Percentiles rank a stretch among this genome's conserved stretches.
Evolutionary conservation across 1,140 invertebrate species (phyloP).

Genomic region (Tachypleus tridentatus): DNA sequence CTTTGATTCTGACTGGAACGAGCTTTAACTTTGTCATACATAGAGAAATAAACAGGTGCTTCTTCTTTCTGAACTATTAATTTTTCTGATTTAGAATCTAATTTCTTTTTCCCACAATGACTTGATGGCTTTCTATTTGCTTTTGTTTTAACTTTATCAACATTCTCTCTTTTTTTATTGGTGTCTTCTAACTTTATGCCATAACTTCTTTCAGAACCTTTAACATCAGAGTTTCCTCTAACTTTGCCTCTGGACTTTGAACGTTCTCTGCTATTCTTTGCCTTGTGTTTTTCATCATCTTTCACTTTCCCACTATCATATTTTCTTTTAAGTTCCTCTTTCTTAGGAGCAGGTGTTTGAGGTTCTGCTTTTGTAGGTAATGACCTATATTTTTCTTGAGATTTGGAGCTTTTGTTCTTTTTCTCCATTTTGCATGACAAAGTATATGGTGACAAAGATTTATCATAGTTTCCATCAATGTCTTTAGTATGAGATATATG

Average conservation of each 20-base stretch:
- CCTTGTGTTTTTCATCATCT: constrained; percentile 15
- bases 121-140: constrained; percentile 26
- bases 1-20: constrained; percentile 57
- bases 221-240: constrained; percentile 10
- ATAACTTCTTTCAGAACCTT: constrained; percentile 1
- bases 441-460: constrained; percentile 4
- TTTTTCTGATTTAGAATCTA: too few relatives aligned
- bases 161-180: too few relatives aligned
- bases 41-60: constrained; percentile 82
- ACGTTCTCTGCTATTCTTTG: constrained; percentile 1
- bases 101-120: constrained; percentile 15
- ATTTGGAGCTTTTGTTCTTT: constrained; percentile 12
- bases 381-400: too few relatives aligned
- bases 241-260: constrained; percentile 8
- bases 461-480: constrained; percentile 3
- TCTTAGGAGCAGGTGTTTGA: constrained; percentile 20
- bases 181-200: too few relatives aligned
- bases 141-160: constrained; percentile 21
- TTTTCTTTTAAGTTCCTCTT: constrained; percentile 23
- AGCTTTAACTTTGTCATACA: constrained; percentile 97
- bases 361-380: too few relatives aligned
- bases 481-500: not conserved
- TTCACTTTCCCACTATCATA: constrained; percentile 10
- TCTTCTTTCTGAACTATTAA: constrained; percentile 42
- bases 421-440: constrained; percentile 17